Conservation (phyloP, 2,113 vertebrate genomes). For the Tympanuchus pallidicinctus region DNA sequence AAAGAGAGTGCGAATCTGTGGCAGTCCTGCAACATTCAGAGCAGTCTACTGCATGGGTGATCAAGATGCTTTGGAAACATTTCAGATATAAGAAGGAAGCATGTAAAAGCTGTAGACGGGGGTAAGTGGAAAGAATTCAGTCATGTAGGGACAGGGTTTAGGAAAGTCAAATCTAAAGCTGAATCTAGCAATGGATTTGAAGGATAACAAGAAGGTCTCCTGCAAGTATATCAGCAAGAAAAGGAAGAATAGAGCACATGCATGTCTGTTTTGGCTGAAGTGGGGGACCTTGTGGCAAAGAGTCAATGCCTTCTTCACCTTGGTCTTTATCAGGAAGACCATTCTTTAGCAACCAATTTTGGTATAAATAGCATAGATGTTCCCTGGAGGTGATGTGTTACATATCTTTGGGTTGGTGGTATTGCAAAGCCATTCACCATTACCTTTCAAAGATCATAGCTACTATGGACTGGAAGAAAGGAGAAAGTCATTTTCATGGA, state of each 20-base stretch:
- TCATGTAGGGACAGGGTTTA: neutral
- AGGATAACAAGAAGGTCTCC: neutral
- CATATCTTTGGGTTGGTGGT: neutral
- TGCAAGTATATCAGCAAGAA: neutral
- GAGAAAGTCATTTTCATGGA: neutral
- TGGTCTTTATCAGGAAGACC: neutral
- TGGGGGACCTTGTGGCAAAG: neutral
- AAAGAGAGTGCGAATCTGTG: neutral
- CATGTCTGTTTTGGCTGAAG: neutral
- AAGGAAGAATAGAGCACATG: neutral
- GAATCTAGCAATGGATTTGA: neutral
- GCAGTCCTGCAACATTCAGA: neutral
- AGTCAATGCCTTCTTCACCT: neutral
- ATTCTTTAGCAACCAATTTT: neutral
- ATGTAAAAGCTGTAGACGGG: neutral
- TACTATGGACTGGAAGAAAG: neutral
- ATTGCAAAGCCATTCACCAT: neutral
- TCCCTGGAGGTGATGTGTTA: neutral
- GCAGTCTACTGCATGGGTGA: neutral
- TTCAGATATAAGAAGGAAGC: neutral
- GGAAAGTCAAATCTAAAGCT: neutral
- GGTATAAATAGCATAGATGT: neutral
- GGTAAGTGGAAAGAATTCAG: neutral
- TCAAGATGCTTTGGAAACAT: neutral
- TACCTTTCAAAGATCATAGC: neutral